Base-by-base conservation (phyloP, 92 coral and sea anemone species). In the Porites cylindrica region DNA sequence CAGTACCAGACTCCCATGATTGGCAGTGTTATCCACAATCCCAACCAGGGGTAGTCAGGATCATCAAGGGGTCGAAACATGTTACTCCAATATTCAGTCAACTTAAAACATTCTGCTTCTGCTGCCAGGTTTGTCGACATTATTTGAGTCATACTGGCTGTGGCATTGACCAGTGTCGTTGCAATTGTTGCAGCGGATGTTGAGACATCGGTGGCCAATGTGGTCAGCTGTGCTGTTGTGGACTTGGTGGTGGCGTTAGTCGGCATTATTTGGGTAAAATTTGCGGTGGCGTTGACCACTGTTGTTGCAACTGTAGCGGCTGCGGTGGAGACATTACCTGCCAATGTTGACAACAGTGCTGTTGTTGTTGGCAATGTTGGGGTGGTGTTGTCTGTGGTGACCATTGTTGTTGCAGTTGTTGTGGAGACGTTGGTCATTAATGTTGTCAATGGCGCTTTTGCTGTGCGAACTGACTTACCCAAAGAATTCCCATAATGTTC, bases 31-130 rank as follows among this genome's bases (percentile, higher is more conserved):
- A 92, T 88, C 99, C 99, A 97, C 72, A 97, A 43, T 4, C 99
- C 99, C 51, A 97, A 62, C 99, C 99, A 97, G 91, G 99, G 99
- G 79, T 96, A 96, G 90, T 95, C 99, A 56, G 99, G 99, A 81
- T 96, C 99, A 23, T 96, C 96, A 2, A 96, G 82, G 14, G 99
- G 99, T 72, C 99, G 85, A 29, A 97, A 88, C 99, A 97, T 97
- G 83, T 92, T 93, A 0, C 88, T 96, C 99, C 99, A 97, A 78
- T 97, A 89, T 6, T 96, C 94, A 14, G 99, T 97, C 86, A 82
- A 29, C 19, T 58, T 58, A 60, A 56, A 82, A 47, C 86, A 82
- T 19, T 43, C 21, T 52, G 43, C 1, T 3, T 6, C 12, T 68
- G 66, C 26, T 17, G 67, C 32, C 53, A 9, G 63, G 51, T 21